Evolutionary conservation across 2,797 vertebrate genomes (phyloP), one percentile per base, ranked within the genome.

Genomic region (Octomys mimax): DNA sequence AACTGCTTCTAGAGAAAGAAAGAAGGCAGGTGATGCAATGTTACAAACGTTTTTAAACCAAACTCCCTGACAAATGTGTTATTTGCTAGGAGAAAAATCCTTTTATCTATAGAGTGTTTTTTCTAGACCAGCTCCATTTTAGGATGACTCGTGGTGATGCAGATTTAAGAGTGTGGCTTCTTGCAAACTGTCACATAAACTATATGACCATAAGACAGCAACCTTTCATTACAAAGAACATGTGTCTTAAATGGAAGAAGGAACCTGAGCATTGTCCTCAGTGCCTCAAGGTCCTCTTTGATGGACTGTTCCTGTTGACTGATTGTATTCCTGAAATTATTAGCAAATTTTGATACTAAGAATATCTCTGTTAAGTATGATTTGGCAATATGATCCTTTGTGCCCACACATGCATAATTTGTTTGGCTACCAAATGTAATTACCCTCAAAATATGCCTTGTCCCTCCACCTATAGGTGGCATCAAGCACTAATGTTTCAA

Each of bases 161-260:
- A 46, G 39, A 84, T 57, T 91, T 64, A 83, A 88, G 70, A 92
- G n/a, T n/a, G 33, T 3, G 10, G 21, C 36, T 94, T 89, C 33
- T 62, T 93, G 64, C 70, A 95, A 93, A 77, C 70, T 77, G n/a
- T 82, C 70, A 70, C 22, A 36, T 54, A 81, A 95, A 19, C 36
- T 61, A 22, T 87, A 68, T 18, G 39, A 24, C 36, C 75, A 21
- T 62, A 89, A 89, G 75, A 70, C 39, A 14, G 82, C 75, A 59
- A 89, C 42, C 39, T 89, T 86, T 92, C 39, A 36, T 75, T 71
- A 77, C 3, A 87, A 31, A 87, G 6, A 64, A 16, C 11, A 68
- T 77, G 62, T 70, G 59, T 87, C 73, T 75, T 64, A 68, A 8
- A 4, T 78, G 22, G 52, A 91, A 96, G 87, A 46, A 91, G 79